Conservation (phyloP, 2,888 invertebrate species). For the Drosophila birchii region DNA sequence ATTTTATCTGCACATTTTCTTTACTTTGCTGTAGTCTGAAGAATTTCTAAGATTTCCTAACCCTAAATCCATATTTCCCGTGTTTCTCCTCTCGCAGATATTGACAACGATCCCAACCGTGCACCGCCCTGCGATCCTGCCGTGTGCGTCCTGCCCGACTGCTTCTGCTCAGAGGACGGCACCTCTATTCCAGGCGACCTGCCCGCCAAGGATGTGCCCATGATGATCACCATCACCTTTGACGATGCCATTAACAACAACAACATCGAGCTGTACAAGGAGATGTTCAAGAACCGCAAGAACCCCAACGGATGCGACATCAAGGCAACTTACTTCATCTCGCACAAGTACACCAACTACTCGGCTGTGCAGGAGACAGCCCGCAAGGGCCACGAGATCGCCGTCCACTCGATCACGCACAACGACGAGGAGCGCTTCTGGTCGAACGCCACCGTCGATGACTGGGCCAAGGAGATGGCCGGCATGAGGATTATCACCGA, state of each 20-base stretch:
- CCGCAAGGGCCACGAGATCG: conserved; percentile 96
- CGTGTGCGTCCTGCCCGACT: conserved; percentile 95
- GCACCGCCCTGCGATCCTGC: conserved; percentile 95
- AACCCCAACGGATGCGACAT: conserved; percentile 97
- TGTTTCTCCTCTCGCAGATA: conserved; percentile 86
- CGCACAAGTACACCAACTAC: conserved; percentile 97
- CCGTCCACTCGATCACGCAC: conserved; percentile 97
- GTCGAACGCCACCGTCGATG: conserved; percentile 96
- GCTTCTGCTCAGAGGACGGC: conserved; percentile 97
- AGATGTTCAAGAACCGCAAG: conserved; percentile 95
- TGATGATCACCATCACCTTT: conserved; percentile 97
- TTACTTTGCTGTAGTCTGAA: neutral
- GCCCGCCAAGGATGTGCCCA: conserved; percentile 93
- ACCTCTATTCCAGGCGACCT: conserved; percentile 94
- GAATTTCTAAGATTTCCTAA: neutral
- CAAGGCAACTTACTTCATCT: conserved; percentile 95
- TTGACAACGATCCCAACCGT: conserved; percentile 96
- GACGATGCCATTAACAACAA: conserved; percentile 98
- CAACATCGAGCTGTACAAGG: conserved; percentile 96
- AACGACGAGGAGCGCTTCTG: conserved; percentile 96
- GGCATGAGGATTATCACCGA: conserved; percentile 96
- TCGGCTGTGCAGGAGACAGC: conserved; percentile 96
- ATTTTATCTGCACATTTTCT: neutral
- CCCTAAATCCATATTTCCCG: neutral
- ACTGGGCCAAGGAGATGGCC: conserved; percentile 98